Evolutionary conservation across 2,888 invertebrate genomes (phyloP).

Genomic region (Netelia fuscicornis): DNA sequence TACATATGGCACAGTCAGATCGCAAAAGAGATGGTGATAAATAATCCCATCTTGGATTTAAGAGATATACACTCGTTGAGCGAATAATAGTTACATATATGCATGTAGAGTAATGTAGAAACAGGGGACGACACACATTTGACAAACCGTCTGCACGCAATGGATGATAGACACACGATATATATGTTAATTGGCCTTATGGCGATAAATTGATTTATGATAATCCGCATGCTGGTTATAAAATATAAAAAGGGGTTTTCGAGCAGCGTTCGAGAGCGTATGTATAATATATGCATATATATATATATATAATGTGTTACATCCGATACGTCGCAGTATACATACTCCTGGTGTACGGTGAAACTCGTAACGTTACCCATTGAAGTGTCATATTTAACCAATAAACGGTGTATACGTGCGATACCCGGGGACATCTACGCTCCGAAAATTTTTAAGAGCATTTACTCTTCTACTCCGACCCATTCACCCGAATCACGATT

Average conservation of each 20-base stretch:
- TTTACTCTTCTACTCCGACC: not conserved
- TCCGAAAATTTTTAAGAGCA: conserved; percentile 12
- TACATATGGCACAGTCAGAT: too few relatives aligned
- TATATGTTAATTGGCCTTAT: conserved; percentile 4
- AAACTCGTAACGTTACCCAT: conserved; percentile 51
- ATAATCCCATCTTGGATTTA: not conserved
- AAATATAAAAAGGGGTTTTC: conserved; percentile 5
- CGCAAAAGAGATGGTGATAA: too few relatives aligned
- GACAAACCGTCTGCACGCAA: not conserved
- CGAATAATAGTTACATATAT: not conserved
- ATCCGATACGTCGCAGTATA: conserved; percentile 1
- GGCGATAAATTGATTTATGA: not conserved
- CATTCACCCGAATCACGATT: not conserved
- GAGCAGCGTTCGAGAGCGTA: not conserved
- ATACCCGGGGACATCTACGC: conserved; percentile 11
- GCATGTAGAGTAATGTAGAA: not conserved
- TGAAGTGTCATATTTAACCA: conserved; percentile 45
- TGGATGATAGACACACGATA: not conserved
- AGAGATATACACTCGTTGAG: not conserved
- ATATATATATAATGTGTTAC: not conserved
- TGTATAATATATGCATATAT: not conserved
- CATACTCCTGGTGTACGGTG: conserved; percentile 30
- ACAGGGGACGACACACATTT: not conserved
- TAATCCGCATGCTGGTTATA: conserved; percentile 2
- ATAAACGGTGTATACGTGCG: conserved; percentile 14